These are phyloP conservation scores for Chelidonichthys spinosus DNA, from an alignment of 2,797 vertebrate species.

Conservation along the genomic window DNA sequence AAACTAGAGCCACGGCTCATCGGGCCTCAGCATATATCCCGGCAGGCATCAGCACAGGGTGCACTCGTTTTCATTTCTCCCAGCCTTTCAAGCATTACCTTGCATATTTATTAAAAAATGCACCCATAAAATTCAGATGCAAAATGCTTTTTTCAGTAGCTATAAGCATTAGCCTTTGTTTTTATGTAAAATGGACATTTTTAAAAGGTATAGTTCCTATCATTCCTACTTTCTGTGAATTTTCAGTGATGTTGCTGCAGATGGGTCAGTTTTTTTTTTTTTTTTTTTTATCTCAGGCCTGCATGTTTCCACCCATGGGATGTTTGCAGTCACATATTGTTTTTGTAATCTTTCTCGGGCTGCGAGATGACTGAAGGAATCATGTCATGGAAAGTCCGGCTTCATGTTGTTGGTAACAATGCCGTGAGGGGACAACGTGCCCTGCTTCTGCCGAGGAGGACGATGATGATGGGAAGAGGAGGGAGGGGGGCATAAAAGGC, in stretches of 20 bases:
- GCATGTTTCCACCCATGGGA: conserved; percentile 15
- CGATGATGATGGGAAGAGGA: conserved; percentile 3
- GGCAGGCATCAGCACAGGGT: too few relatives aligned
- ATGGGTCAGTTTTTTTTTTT: neutral
- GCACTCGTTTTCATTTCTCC: neutral
- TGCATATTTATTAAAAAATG: neutral
- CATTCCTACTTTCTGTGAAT: neutral
- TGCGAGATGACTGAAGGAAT: conserved; percentile 46
- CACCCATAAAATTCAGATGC: conserved; percentile 6
- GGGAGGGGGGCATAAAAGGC: conserved; percentile 10
- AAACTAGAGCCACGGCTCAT: conserved; percentile 34
- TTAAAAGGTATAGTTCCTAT: neutral
- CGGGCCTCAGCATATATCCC: conserved; percentile 35
- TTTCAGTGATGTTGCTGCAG: neutral
- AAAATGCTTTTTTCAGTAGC: neutral
- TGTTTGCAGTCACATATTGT: conserved; percentile 35
- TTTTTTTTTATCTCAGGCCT: conserved; percentile 14
- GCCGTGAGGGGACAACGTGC: conserved; percentile 39
- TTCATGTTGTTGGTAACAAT: conserved; percentile 52
- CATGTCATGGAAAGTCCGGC: conserved; percentile 56
- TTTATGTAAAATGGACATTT: neutral
- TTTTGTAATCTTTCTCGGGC: conserved; percentile 35
- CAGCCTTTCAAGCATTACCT: neutral
- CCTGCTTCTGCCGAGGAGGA: conserved; percentile 27
- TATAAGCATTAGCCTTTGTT: neutral